A percentile compares a stretch with the other conserved stretches of the same genome.
These are phyloP conservation scores for Butorides virescens DNA, from an alignment of 2,113 vertebrate species.

Conservation along the genomic window DNA sequence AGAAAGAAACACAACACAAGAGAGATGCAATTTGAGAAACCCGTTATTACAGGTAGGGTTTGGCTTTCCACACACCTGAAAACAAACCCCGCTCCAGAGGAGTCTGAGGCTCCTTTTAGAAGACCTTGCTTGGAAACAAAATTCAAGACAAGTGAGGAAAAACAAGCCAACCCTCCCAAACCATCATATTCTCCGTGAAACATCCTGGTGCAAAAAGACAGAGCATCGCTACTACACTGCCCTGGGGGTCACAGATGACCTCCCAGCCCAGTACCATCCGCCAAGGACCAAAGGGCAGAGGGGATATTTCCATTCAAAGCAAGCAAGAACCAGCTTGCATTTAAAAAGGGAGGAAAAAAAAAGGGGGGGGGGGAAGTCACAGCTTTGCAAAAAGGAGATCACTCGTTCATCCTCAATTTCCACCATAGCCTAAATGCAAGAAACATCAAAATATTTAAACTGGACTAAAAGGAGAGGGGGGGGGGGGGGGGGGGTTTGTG, in stretches of 20 bases:
- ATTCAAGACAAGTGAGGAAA: background rate
- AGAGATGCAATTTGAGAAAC: background rate
- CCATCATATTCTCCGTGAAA: background rate
- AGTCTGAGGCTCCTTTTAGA: background rate
- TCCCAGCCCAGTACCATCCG: background rate
- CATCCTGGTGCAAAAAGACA: background rate
- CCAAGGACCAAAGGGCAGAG: background rate
- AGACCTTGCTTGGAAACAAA: background rate
- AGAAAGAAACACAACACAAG: background rate
- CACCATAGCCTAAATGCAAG: background rate
- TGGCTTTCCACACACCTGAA: background rate
- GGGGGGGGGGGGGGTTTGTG: background rate
- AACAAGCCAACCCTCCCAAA: background rate
- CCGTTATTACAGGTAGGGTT: background rate
- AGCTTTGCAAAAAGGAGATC: background rate
- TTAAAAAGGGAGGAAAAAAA: background rate
- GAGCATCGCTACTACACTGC: background rate
- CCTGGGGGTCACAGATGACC: background rate
- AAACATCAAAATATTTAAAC: background rate
- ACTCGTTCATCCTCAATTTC: background rate
- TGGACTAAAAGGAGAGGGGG: background rate
- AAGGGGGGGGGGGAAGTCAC: background rate
- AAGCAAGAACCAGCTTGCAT: slow-evolving; percentile 34
- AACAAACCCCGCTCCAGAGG: background rate
- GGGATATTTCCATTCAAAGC: background rate